These are phyloP conservation scores for Habropoda laboriosa DNA, from an alignment of 1,140 invertebrate species.

Conservation along the genomic window DNA sequence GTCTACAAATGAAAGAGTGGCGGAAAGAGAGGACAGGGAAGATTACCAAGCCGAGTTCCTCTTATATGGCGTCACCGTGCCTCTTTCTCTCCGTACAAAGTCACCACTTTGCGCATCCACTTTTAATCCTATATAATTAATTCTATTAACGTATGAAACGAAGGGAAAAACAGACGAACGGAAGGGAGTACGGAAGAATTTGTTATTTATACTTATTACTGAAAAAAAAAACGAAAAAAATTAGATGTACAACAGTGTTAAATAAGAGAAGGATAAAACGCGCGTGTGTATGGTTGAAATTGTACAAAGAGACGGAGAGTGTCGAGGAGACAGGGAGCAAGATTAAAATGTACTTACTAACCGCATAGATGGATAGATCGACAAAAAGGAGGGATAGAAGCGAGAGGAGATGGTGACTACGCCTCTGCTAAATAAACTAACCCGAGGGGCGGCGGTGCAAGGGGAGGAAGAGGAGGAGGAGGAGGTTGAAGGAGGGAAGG, in stretches of 20 bases:
- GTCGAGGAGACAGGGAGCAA: conserved; percentile 16
- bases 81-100: not conserved
- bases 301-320: not conserved
- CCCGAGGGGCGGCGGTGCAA: conserved; percentile 61
- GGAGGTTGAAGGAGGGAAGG: too few species aligned
- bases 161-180: too few species aligned
- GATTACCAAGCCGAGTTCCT: not conserved
- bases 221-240: too few species aligned
- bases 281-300: too few species aligned
- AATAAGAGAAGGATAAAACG: too few species aligned
- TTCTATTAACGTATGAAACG: too few species aligned
- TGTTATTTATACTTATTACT: too few species aligned
- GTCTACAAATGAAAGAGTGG: conserved; percentile 12
- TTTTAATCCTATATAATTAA: not conserved
- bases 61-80: not conserved
- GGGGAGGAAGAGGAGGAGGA: too few species aligned
- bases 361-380: conserved; percentile 54
- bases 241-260: not conserved
- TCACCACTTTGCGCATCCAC: not conserved
- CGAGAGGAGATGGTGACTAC: conserved; percentile 69
- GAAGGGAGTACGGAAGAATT: too few species aligned
- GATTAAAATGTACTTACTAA: conserved; percentile 42
- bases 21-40: not conserved
- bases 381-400: conserved; percentile 54
- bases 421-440: conserved; percentile 81